These are phyloP conservation scores for Cynopterus brachyotis DNA, from an alignment of 2,113 vertebrate genomes.

Conservation along the genomic window DNA sequence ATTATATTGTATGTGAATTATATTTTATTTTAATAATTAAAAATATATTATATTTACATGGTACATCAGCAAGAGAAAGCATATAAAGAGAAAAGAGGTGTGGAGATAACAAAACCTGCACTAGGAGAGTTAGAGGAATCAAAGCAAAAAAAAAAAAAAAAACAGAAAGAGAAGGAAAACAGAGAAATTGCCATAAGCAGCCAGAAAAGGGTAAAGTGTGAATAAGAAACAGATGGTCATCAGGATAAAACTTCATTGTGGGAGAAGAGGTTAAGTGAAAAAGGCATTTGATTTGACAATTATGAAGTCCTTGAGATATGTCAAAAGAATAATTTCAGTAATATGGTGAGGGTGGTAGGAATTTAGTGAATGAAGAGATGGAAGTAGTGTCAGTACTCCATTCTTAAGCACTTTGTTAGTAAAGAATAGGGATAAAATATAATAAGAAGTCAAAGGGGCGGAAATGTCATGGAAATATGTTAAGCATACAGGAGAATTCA, in stretches of 20 bases:
- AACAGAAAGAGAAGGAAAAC: neutral
- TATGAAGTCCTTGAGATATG: neutral
- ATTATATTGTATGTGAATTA: neutral
- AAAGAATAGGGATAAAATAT: slow-evolving; percentile 1
- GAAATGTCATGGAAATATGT: neutral
- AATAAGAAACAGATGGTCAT: neutral
- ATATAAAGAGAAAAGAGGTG: neutral
- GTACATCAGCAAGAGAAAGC: neutral
- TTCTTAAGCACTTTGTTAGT: neutral
- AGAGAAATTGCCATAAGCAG: neutral
- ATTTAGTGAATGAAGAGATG: neutral
- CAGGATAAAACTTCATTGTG: neutral
- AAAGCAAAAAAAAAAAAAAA: neutral
- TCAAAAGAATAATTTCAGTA: neutral
- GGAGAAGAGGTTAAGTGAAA: neutral
- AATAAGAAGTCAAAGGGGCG: neutral
- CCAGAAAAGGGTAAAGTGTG: neutral
- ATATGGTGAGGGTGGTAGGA: neutral
- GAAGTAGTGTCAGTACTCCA: neutral
- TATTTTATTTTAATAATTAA: neutral
- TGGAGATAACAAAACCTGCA: neutral
- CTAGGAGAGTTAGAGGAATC: neutral
- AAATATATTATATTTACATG: neutral
- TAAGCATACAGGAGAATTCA: neutral
- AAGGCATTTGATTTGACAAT: neutral